phyloP scores from a whole-genome alignment of 1,140 invertebrate species.

The Ylistrum balloti region DNA sequence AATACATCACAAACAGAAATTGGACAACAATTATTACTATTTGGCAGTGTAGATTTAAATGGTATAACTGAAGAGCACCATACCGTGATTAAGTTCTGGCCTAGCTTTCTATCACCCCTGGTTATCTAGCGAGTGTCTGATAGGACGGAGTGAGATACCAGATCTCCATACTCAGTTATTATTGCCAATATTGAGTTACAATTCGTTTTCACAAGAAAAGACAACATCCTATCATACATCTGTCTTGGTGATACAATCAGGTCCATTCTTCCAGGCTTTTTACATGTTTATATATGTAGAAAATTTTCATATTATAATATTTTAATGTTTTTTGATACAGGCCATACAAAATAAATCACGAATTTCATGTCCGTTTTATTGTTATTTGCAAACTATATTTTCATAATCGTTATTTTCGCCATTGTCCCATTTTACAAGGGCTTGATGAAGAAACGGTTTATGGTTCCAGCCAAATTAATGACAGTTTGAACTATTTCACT shows the following conservation, averaged over 20 bases:
- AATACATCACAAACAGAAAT: too few species aligned
- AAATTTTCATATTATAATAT: not conserved
- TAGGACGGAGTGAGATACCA: too few species aligned
- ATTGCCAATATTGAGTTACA: too few species aligned
- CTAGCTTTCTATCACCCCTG: too few species aligned
- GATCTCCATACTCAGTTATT: not conserved
- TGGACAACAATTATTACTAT: too few species aligned
- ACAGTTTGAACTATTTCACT: not conserved
- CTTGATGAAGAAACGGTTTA: not conserved
- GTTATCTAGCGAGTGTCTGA: too few species aligned
- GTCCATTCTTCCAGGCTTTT: not conserved
- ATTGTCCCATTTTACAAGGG: not conserved
- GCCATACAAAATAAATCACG: not conserved
- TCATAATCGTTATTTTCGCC: not conserved
- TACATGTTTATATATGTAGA: not conserved
- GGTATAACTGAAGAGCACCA: too few species aligned
- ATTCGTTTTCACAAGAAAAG: too few species aligned
- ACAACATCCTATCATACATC: not conserved
- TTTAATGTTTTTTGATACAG: not conserved
- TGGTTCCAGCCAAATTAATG: not conserved
- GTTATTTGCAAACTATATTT: not conserved
- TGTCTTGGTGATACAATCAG: not conserved
- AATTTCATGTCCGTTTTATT: conserved; percentile 1
- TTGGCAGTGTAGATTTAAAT: too few species aligned
- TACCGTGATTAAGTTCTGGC: too few species aligned